Evolutionary conservation across 2,888 invertebrate genomes (phyloP).

Genomic region (Drosophila nr. perissopoda): DNA sequence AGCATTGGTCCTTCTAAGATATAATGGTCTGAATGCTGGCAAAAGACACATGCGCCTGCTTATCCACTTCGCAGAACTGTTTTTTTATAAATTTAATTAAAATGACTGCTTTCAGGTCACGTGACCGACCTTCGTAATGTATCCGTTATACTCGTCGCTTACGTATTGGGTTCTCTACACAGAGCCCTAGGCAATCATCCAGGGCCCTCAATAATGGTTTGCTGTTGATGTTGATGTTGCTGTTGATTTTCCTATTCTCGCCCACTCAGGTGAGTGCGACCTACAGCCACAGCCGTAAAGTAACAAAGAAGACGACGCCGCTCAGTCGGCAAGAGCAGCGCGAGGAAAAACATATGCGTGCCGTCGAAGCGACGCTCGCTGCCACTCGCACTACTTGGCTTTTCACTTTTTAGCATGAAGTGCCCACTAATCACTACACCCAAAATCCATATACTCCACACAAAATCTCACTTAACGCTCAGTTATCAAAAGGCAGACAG

Average conservation of each 20-base stretch:
- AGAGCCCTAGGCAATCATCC: constrained; percentile 41
- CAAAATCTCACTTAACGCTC: constrained; percentile 68
- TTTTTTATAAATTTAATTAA: constrained; percentile 85
- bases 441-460: constrained; percentile 65
- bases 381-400: constrained; percentile 82
- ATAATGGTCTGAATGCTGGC: constrained; percentile 55
- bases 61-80: constrained; percentile 58
- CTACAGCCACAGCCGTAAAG: constrained; percentile 53
- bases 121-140: constrained; percentile 84
- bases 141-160: constrained; percentile 79
- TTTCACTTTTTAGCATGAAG: constrained; percentile 81
- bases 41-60: constrained; percentile 74
- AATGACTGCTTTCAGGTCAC: constrained; percentile 82
- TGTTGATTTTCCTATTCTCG: constrained; percentile 65
- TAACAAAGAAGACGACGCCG: constrained; percentile 66
- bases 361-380: constrained; percentile 78
- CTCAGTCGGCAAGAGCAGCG: constrained; percentile 38
- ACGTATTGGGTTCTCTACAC: constrained; percentile 52
- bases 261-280: constrained; percentile 78
- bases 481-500: constrained; percentile 15
- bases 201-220: constrained; percentile 48
- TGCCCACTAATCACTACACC: constrained; percentile 79
- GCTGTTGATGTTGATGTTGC: constrained; percentile 19
- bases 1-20: constrained; percentile 15
- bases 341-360: constrained; percentile 81